Percentiles rank a stretch among this genome's conserved stretches.
These are phyloP conservation scores for Nematopogon swammerdamellus DNA, from an alignment of 2,888 invertebrate genomes.

Conservation along the genomic window DNA sequence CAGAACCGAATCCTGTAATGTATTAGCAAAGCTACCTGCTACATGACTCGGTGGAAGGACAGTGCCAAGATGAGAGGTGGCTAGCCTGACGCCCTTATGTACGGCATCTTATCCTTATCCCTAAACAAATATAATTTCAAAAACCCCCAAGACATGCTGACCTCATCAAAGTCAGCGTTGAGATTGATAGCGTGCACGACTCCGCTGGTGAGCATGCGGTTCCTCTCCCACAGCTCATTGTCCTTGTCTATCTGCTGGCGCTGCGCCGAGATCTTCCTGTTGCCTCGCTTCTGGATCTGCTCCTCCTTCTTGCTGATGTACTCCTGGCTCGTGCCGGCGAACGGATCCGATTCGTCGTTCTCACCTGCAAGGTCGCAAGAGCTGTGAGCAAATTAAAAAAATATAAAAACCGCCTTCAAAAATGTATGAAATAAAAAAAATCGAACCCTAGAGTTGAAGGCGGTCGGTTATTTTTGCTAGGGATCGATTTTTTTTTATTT, in stretches of 20 bases:
- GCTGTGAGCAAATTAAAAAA: not conserved
- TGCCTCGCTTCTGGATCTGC: slow-evolving; percentile 84
- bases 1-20: too few species aligned
- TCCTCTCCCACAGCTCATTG: slow-evolving; percentile 98
- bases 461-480: too few species aligned
- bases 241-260: slow-evolving; percentile 97
- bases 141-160: too few species aligned
- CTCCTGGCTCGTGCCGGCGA: slow-evolving; percentile 83
- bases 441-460: too few species aligned
- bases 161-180: slow-evolving; percentile 92
- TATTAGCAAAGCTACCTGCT: too few species aligned
- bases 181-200: slow-evolving; percentile 87
- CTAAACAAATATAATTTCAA: too few species aligned
- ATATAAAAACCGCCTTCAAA: too few species aligned
- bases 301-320: slow-evolving; percentile 93
- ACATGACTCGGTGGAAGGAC: too few species aligned
- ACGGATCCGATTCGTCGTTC: slow-evolving; percentile 91
- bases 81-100: too few species aligned
- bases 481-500: slow-evolving; percentile 4
- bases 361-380: slow-evolving; percentile 49
- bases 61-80: too few species aligned
- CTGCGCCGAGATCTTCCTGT: slow-evolving; percentile 91
- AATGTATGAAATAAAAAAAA: too few species aligned
- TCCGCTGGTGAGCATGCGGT: slow-evolving; percentile 94
- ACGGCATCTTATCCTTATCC: too few species aligned